Base-by-base conservation (phyloP, 2,888 invertebrate species). In the Coronaproctus castanopsis region DNA sequence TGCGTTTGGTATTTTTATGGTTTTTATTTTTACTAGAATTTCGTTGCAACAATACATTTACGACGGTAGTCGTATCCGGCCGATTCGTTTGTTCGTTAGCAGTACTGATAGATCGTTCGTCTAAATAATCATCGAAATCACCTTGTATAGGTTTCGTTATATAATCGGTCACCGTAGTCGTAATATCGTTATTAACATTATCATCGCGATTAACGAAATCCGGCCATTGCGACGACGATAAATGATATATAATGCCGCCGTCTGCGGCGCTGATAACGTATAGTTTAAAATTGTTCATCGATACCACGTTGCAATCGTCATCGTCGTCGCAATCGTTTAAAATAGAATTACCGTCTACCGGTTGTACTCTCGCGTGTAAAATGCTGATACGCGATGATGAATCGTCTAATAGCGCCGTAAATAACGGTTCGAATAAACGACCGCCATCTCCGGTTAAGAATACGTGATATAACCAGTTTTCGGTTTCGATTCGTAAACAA, bases 231-330 rank as follows among this genome's bases (percentile, higher is more conserved):
- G 5, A 60, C 51, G 20, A 61, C 54, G 52, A 59, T 58, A 58
- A 36, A 22, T 63, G 63, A 23, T 64, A 62, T 50, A 60, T 62
- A n/a, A 63, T 23, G 1, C 52, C 55, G 1, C 87, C 87, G 65
- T 84, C 84, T 24, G 85, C 83, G 53, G 82, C 85, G 67, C 87
- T 87, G 52, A 88, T 85, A 1, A 87, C 87, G 67, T 83, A 87
- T 18, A 88, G 83, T 67, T 82, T 84, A 72, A 60, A 66, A 69
- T 49, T 70, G 70, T 62, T 68, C n/a, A n/a, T n/a, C n/a, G n/a
- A n/a, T 72, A 24, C 68, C 71, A 21, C 68, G 63, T 10, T 69
- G 69, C 10, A 70, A 69, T 58, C 14, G 75, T 74, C 62, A 79
- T 74, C 36, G 64, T 63, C 3, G 75, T 74, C 62, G 79, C 74